Conservation (phyloP, 2,888 invertebrate genomes). For the Lamellibrachia satsuma region DNA sequence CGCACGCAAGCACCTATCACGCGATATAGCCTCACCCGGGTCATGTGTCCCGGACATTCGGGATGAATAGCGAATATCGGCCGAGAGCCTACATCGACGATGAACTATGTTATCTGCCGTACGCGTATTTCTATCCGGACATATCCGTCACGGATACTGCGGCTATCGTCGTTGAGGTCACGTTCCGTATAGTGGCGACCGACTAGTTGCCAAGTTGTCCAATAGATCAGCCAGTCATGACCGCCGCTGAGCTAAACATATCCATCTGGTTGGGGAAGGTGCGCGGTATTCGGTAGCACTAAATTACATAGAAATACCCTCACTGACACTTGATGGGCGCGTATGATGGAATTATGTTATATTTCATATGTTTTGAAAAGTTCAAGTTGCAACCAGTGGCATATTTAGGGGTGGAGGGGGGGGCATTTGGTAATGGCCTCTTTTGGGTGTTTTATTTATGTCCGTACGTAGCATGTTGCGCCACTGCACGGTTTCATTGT, state of each 20-base stretch:
- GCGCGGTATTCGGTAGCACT: not conserved
- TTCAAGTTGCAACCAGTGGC: not conserved
- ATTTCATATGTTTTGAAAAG: not conserved
- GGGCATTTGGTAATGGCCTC: no score
- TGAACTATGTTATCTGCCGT: not conserved
- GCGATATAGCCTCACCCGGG: no score
- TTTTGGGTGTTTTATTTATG: no score
- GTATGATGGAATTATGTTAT: not conserved
- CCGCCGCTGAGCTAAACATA: not conserved
- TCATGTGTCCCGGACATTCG: no score
- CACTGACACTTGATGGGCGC: not conserved
- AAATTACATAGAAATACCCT: not conserved
- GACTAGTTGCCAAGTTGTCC: constrained; percentile 7
- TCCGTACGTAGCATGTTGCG: no score
- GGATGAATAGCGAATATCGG: not conserved
- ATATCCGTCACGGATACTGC: not conserved
- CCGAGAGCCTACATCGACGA: not conserved
- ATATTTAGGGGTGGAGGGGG: no score
- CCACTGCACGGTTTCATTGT: not conserved
- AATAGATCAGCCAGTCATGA: not conserved
- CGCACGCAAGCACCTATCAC: no score
- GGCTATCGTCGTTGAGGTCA: not conserved
- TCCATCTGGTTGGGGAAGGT: not conserved
- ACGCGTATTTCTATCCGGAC: not conserved
- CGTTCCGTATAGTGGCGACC: not conserved